phyloP scores from a whole-genome alignment of 2,113 vertebrate species.

The Antigone vipio region DNA sequence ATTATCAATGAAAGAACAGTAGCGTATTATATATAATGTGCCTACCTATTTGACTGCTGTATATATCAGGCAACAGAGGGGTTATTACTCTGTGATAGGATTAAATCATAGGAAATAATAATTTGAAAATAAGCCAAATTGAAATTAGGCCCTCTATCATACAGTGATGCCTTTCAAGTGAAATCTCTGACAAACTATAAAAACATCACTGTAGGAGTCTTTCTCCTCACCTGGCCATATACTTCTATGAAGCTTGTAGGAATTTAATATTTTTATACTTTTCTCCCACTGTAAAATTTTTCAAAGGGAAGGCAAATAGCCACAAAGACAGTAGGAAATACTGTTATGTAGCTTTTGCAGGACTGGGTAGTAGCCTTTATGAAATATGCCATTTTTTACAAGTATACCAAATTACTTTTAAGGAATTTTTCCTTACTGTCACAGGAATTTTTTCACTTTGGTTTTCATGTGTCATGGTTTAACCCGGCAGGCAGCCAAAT shows the following conservation, averaged over 20 bases:
- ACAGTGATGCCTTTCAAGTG: neutral
- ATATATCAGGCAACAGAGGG: neutral
- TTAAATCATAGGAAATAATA: neutral
- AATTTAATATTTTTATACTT: neutral
- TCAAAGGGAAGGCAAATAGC: neutral
- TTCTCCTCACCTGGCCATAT: neutral
- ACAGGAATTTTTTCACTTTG: neutral
- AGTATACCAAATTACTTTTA: neutral
- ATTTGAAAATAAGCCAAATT: neutral
- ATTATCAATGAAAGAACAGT: neutral
- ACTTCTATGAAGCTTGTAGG: neutral
- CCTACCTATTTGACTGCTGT: neutral
- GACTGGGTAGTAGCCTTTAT: neutral
- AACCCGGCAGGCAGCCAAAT: too few relatives aligned
- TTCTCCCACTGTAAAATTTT: neutral
- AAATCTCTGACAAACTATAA: neutral
- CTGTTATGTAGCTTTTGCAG: neutral
- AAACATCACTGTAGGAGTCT: neutral
- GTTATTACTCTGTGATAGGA: neutral
- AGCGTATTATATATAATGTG: neutral
- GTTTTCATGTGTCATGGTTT: neutral
- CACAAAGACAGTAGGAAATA: neutral
- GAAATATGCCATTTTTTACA: neutral
- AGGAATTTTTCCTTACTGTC: neutral
- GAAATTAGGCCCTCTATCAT: neutral